Conservation (phyloP, 2,113 vertebrate genomes). For the Smithornis capensis region DNA sequence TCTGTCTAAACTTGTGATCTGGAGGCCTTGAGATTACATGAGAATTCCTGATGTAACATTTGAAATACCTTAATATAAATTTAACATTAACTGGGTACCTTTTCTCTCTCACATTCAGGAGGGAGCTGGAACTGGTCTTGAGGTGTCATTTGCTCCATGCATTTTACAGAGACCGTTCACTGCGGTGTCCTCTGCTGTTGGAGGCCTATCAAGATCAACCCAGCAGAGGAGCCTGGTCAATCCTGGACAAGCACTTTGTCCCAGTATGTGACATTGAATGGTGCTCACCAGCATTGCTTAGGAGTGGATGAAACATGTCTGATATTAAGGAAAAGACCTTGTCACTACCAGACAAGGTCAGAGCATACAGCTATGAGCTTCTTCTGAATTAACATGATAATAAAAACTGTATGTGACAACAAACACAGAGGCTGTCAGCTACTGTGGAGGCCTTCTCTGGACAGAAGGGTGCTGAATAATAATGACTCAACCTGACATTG, state of each 20-base stretch:
- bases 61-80: neutral
- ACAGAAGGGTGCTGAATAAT: neutral
- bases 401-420: neutral
- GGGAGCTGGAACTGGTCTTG: neutral
- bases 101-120: neutral
- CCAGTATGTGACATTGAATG: accelerated
- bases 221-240: neutral
- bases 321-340: neutral
- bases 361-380: neutral
- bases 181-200: neutral
- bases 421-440: neutral
- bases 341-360: neutral
- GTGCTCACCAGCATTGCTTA: neutral
- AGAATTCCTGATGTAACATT: accelerated
- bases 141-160: accelerated
- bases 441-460: neutral
- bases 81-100: neutral
- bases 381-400: neutral
- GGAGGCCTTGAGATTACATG: neutral
- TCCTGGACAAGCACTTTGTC: neutral
- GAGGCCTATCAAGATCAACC: neutral
- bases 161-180: neutral
- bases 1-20: neutral
- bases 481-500: neutral
- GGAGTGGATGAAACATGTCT: neutral